A percentile compares a stretch with the other conserved stretches of the same genome.
These are phyloP conservation scores for Hyposmocoma kahamanoa DNA, from an alignment of 1,140 invertebrate species.

Conservation along the genomic window DNA sequence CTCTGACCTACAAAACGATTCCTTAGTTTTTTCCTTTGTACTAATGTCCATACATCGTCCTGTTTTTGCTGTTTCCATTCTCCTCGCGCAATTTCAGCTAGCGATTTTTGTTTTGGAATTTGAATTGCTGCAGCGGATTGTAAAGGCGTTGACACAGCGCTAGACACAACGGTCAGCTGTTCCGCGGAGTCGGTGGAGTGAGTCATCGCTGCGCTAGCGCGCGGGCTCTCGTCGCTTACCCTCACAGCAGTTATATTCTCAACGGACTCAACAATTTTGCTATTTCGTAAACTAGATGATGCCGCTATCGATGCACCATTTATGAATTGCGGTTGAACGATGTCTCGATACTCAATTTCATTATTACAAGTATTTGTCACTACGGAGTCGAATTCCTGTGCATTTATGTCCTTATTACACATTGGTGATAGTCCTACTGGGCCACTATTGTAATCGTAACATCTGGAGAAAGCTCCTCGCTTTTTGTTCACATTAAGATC, in stretches of 20 bases:
- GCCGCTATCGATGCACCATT: background rate
- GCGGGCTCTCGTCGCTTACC: too few species aligned
- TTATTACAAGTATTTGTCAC: background rate
- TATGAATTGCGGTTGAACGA: background rate
- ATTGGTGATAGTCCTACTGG: background rate
- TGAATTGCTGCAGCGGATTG: background rate
- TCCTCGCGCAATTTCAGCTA: background rate
- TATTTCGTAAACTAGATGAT: too few species aligned
- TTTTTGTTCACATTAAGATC: background rate
- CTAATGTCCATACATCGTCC: constrained; percentile 1
- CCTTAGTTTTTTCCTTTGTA: background rate
- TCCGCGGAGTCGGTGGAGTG: too few species aligned
- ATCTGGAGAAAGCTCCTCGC: background rate
- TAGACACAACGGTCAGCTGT: background rate
- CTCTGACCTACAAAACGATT: constrained; percentile 6
- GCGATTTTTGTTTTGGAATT: background rate
- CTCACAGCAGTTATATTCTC: too few species aligned
- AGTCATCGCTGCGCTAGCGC: too few species aligned
- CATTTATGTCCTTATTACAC: background rate
- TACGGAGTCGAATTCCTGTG: background rate
- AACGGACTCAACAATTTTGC: too few species aligned
- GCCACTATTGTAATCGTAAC: background rate
- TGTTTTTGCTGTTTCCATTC: background rate
- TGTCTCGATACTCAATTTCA: background rate
- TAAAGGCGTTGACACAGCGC: background rate